Evolutionary conservation across 2,113 vertebrate species (phyloP).

Genomic region (Argyrosomus japonicus): DNA sequence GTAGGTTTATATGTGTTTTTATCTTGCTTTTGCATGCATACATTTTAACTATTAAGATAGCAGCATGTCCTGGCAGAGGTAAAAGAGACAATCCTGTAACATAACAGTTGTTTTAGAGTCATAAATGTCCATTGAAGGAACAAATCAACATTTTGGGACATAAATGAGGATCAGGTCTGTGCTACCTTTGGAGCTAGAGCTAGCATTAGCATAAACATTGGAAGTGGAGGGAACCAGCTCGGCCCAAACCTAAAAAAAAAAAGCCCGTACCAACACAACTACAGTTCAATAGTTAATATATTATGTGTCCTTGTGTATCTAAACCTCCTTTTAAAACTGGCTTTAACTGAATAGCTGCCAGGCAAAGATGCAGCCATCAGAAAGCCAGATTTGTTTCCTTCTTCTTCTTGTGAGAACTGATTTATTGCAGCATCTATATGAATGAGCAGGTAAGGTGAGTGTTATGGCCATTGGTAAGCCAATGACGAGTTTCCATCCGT

Average conservation of each 20-base stretch:
- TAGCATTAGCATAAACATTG: too few species aligned
- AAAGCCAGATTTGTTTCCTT: constrained; percentile 8
- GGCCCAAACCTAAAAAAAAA: too few species aligned
- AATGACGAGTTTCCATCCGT: background rate
- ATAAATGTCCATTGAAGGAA: too few species aligned
- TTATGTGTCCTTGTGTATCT: background rate
- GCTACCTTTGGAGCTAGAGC: too few species aligned
- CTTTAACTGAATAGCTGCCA: background rate
- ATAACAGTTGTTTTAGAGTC: background rate
- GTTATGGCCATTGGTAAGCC: background rate
- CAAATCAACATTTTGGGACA: too few species aligned
- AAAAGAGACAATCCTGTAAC: too few species aligned
- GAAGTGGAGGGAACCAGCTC: too few species aligned
- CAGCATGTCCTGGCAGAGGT: too few species aligned
- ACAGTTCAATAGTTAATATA: too few species aligned
- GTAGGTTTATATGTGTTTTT: background rate
- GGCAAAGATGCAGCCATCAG: background rate
- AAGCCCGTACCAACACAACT: too few species aligned
- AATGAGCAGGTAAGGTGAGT: constrained; percentile 18
- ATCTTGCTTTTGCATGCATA: background rate
- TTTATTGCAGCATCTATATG: constrained; percentile 29
- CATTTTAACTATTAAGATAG: background rate
- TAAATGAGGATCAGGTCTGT: too few species aligned
- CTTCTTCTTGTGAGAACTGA: constrained; percentile 11
- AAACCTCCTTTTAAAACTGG: background rate